A percentile compares a stretch with the other conserved stretches of the same genome.
Evolutionary conservation across 2,113 vertebrate genomes (phyloP).

Genomic region (Prunella fulvescens): DNA sequence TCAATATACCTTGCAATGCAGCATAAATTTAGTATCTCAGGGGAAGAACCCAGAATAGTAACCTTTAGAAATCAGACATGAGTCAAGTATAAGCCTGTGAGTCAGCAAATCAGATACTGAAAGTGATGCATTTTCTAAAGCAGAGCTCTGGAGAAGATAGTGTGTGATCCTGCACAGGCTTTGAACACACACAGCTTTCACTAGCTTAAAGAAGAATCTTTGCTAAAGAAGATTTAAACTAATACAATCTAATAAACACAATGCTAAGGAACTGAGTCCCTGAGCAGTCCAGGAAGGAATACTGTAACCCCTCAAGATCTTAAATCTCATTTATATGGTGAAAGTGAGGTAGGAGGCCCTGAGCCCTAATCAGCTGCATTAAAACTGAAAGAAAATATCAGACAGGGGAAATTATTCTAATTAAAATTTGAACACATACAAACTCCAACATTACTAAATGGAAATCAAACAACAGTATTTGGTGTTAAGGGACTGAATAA

Average conservation of each 20-base stretch:
- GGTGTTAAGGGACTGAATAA: not conserved
- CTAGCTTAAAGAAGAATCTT: not conserved
- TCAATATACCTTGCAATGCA: not conserved
- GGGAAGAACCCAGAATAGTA: not conserved
- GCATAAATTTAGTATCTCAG: not conserved
- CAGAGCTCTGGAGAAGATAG: not conserved
- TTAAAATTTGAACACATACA: slow-evolving; percentile 40
- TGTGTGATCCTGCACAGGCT: not conserved
- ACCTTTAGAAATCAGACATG: not conserved
- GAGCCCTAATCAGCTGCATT: slow-evolving; percentile 13
- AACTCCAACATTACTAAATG: not conserved
- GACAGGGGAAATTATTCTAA: slow-evolving; percentile 34
- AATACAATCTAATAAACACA: not conserved
- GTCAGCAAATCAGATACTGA: not conserved
- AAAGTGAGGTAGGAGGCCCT: not conserved
- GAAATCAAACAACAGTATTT: not conserved
- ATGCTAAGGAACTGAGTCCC: not conserved
- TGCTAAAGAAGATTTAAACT: not conserved
- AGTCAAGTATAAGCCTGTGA: not conserved
- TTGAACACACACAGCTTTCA: not conserved
- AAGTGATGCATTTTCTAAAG: not conserved
- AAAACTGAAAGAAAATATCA: slow-evolving; percentile 53
- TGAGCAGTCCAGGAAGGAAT: not conserved
- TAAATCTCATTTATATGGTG: not conserved
- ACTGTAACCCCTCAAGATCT: not conserved